Conservation (phyloP, 2,888 invertebrate genomes). For the Lamproptera curius region DNA sequence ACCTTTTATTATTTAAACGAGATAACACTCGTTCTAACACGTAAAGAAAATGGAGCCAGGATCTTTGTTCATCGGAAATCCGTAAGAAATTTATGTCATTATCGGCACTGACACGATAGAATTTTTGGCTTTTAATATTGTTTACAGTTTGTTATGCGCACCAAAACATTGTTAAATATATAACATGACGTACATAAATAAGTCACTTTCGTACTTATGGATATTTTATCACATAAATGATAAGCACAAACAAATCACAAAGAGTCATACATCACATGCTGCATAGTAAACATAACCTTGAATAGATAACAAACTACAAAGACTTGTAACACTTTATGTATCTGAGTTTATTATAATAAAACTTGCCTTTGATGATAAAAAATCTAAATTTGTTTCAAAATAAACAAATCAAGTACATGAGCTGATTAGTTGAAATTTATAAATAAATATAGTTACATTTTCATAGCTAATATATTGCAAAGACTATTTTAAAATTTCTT, state of each 20-base stretch:
- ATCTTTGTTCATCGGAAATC: slow-evolving; percentile 56
- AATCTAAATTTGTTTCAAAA: slow-evolving; percentile 1
- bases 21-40: slow-evolving; percentile 32
- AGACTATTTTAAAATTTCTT: no score
- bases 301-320: slow-evolving; percentile 16
- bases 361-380: background rate
- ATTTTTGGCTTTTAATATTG: slow-evolving; percentile 37
- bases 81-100: slow-evolving; percentile 54
- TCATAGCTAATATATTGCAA: no score
- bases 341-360: slow-evolving; percentile 1
- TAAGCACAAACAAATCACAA: slow-evolving; percentile 7
- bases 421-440: no score
- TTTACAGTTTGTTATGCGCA: slow-evolving; percentile 25
- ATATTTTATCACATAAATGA: background rate
- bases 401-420: no score
- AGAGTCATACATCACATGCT: slow-evolving; percentile 9
- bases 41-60: slow-evolving; percentile 52
- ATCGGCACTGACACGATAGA: slow-evolving; percentile 45
- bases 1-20: slow-evolving; percentile 37
- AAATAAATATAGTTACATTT: no score
- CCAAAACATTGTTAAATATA: background rate
- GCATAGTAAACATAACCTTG: slow-evolving; percentile 16
- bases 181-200: background rate
- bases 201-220: background rate
- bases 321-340: background rate